Evolutionary conservation across 2,797 vertebrate genomes (phyloP), one percentile per base, ranked within the genome.

Genomic region (Lophotriccus pileatus): DNA sequence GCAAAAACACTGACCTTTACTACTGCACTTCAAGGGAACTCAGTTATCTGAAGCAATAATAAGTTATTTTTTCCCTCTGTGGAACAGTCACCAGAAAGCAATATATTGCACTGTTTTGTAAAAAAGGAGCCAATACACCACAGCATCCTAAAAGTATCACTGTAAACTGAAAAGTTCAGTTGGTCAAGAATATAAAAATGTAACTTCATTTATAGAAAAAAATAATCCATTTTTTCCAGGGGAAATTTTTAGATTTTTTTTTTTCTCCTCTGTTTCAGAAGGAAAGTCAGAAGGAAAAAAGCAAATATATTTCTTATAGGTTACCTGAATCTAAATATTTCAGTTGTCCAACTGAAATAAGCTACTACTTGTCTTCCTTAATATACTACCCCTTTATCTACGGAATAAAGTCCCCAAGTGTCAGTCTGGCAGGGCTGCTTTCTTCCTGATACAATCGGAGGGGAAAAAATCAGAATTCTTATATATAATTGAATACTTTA

Each of bases 271-370:
- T 55, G 5, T 80, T 88, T 81, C 34, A 56, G n/a, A n/a, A n/a
- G n/a, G n/a, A n/a, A n/a, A n/a, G 6, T 52, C 24, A 64, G 32
- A 9, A 37, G 8, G 7, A 19, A 36, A 78, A 73, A 64, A 12
- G 2, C 4, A 84, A 84, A 53, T 3, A 3, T 50, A 43, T 36
- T 84, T 73, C 3, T 63, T 74, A 55, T 39, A 74, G 2, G 2
- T 67, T 93, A 55, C n/a, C 9, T 63, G 67, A 83, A 91, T 87
- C 47, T 74, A 55, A 83, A 67, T 70, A 83, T 77, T 94, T 77
- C 56, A 9, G 2, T 44, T 74, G 25, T 85, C 56, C 74, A 74
- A 67, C 28, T 28, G 28, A 77, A 67, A 56, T 27, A 24, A 80
- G 7, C 6, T 80, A 27, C 8, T 41, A 14, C 44, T 56, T 78